Conservation (phyloP, 1,140 invertebrate genomes). For the Gryllus bimaculatus region DNA sequence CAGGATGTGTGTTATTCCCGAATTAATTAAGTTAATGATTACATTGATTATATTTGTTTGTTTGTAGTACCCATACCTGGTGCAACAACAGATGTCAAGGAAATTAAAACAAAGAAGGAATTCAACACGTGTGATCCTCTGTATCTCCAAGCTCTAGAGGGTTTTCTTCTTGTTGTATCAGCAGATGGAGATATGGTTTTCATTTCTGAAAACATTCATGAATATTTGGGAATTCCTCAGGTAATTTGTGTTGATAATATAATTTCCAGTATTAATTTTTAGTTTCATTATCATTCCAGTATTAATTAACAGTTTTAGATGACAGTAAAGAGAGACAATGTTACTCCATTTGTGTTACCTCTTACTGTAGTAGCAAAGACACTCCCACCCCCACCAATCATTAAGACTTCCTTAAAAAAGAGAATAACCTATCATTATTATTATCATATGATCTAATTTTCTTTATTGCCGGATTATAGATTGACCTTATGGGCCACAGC, state of each 20-base stretch:
- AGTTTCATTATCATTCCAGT: too few species aligned
- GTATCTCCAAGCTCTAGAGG: conserved; percentile 73
- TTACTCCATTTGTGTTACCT: too few species aligned
- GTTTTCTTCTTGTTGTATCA: conserved; percentile 76
- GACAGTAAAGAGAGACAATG: too few species aligned
- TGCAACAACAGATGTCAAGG: neutral
- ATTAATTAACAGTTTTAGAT: too few species aligned
- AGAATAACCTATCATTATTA: too few species aligned
- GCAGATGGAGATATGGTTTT: conserved; percentile 84
- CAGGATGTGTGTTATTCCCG: too few species aligned
- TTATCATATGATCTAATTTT: neutral
- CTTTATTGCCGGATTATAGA: conserved; percentile 45
- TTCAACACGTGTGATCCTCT: conserved; percentile 40
- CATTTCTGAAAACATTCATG: conserved; percentile 80
- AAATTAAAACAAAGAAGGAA: neutral
- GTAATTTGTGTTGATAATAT: conserved; percentile 37
- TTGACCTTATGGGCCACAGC: conserved; percentile 88
- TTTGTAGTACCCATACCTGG: neutral
- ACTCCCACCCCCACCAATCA: too few species aligned
- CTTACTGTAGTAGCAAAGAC: neutral
- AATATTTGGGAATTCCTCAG: conserved; percentile 82
- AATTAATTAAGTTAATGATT: too few species aligned
- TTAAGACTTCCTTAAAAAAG: neutral
- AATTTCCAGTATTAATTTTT: too few species aligned
- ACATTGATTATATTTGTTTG: neutral